A percentile compares a stretch with the other conserved stretches of the same genome.
Conservation (phyloP, 2,888 invertebrate genomes). For the Chorisops tibialis region DNA sequence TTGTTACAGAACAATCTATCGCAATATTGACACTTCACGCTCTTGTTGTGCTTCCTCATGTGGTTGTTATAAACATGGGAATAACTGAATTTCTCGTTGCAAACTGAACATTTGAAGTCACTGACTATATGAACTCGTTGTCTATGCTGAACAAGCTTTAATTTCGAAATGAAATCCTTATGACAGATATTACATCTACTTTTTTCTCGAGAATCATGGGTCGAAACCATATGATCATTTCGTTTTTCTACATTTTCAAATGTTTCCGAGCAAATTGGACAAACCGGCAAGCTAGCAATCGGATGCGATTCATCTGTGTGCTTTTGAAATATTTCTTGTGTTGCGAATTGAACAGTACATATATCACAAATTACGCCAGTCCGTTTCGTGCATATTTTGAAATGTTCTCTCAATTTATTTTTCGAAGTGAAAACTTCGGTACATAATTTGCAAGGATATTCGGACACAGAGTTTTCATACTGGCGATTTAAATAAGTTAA, state of each 20-base stretch:
- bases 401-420: no score
- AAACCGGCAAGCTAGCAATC: neutral
- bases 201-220: neutral
- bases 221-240: neutral
- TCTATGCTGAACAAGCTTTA: constrained; percentile 23
- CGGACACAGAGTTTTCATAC: no score
- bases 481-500: no score
- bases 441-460: no score
- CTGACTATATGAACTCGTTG: constrained; percentile 8
- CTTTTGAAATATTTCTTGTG: neutral
- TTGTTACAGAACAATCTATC: constrained; percentile 26
- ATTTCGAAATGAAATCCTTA: constrained; percentile 21
- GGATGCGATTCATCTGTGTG: neutral
- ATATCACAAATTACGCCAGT: neutral
- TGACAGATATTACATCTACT: constrained; percentile 23
- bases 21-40: constrained; percentile 21
- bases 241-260: neutral
- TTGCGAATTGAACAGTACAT: constrained; percentile 3
- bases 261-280: constrained; percentile 1
- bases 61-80: no score
- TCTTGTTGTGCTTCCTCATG: no score
- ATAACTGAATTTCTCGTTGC: constrained; percentile 7
- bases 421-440: no score
- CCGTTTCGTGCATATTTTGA: neutral
- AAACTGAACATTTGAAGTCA: constrained; percentile 23